Percentiles rank a stretch among this genome's conserved stretches.
These are phyloP conservation scores for Chroicocephalus ridibundus DNA, from an alignment of 2,113 vertebrate species.

Conservation along the genomic window DNA sequence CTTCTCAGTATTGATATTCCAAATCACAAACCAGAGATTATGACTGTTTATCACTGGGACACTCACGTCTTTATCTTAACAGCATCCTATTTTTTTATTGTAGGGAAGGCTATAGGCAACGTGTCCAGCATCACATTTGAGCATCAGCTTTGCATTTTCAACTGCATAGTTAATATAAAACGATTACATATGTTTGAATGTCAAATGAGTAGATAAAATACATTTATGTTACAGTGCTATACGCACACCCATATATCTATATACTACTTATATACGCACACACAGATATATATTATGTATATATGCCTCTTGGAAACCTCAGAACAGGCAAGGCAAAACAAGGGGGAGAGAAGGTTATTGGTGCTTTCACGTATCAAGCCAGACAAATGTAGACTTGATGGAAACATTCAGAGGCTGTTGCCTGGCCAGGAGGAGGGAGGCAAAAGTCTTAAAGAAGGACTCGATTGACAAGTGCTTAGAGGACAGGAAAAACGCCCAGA, in stretches of 20 bases:
- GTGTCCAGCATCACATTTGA: not conserved
- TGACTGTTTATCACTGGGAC: not conserved
- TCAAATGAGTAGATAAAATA: not conserved
- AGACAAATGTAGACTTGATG: not conserved
- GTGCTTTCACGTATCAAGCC: not conserved
- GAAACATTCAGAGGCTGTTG: not conserved
- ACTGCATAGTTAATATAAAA: not conserved
- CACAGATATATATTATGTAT: not conserved
- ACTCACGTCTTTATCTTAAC: not conserved
- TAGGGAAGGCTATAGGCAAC: not conserved
- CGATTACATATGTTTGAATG: not conserved
- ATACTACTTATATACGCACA: not conserved
- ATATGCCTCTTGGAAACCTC: not conserved
- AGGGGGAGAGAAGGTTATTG: not conserved
- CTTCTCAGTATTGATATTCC: not conserved
- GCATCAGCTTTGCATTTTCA: not conserved
- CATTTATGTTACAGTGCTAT: not conserved
- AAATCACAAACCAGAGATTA: not conserved
- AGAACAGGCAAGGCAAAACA: not conserved
- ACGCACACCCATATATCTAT: accelerated
- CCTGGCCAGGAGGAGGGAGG: not conserved
- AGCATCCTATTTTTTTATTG: not conserved
- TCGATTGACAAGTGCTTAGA: not conserved
- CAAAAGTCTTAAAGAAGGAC: not conserved
- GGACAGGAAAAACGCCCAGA: not conserved